Evolutionary conservation across 2,113 vertebrate species (phyloP).

Genomic region (Martes martes): DNA sequence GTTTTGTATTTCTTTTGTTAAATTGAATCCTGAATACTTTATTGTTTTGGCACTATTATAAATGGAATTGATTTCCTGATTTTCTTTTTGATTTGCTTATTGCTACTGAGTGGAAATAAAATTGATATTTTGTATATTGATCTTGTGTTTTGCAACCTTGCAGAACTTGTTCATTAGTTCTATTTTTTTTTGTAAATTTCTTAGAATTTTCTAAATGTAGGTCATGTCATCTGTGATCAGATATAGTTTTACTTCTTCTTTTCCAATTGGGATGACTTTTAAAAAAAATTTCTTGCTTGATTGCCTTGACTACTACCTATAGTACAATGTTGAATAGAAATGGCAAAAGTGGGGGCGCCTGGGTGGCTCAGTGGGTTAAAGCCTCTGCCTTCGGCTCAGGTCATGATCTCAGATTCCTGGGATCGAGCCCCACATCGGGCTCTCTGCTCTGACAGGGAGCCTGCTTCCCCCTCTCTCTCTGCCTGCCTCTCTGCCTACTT

Average conservation of each 20-base stretch:
- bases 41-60: background rate
- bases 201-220: background rate
- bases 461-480: no score
- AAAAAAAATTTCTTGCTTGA: background rate
- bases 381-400: no score
- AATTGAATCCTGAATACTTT: background rate
- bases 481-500: no score
- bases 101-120: background rate
- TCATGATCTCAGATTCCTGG: no score
- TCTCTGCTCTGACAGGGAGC: no score
- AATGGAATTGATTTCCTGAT: background rate
- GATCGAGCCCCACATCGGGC: no score
- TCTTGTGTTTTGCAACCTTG: background rate
- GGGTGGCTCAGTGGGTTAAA: no score
- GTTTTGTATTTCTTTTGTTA: background rate
- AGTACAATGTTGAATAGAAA: background rate
- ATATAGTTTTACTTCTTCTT: background rate
- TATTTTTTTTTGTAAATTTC: conserved; percentile 7
- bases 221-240: background rate
- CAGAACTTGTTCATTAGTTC: background rate
- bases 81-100: conserved; percentile 25
- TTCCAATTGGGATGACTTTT: background rate
- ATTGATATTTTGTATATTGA: background rate
- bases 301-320: background rate
- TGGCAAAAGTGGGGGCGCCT: background rate